Percentiles rank a stretch among this genome's conserved stretches.
phyloP scores from a whole-genome alignment of 2,797 vertebrate genomes.

The Mallotus villosus region DNA sequence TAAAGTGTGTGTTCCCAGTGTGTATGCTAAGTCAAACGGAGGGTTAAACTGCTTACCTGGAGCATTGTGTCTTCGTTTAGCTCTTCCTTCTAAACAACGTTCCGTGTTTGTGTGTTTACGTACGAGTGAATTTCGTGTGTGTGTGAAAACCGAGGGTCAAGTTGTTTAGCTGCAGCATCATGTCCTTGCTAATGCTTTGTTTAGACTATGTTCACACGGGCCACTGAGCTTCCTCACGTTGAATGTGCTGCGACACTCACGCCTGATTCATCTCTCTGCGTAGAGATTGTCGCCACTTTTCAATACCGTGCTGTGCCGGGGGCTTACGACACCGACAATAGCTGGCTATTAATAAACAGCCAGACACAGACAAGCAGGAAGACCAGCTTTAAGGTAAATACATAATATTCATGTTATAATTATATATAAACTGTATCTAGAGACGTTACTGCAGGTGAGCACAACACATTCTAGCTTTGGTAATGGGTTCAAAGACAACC shows the following conservation, averaged over 20 bases:
- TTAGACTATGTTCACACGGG: neutral
- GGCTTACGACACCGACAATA: constrained; percentile 39
- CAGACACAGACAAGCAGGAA: neutral
- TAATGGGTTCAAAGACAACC: neutral
- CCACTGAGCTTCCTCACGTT: neutral
- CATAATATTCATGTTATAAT: too few species aligned
- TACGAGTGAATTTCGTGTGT: constrained; percentile 4
- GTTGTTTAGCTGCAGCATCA: neutral
- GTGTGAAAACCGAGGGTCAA: constrained; percentile 1
- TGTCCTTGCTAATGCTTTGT: neutral
- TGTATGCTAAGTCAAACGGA: neutral
- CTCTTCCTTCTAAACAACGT: too few species aligned
- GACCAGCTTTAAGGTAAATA: constrained; percentile 8
- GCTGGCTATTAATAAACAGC: constrained; percentile 39
- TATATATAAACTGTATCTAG: neutral
- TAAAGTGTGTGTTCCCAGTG: constrained; percentile 3
- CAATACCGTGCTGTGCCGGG: constrained; percentile 26
- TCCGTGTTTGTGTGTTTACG: neutral
- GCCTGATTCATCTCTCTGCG: neutral
- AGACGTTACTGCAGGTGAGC: constrained; percentile 2
- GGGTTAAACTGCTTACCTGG: neutral
- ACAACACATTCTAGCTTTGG: constrained; percentile 6
- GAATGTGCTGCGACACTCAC: neutral
- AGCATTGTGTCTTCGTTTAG: neutral
- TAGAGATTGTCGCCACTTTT: constrained; percentile 29